A percentile compares a stretch with the other conserved stretches of the same genome.
phyloP scores from a whole-genome alignment of 2,113 vertebrate species.

The Amazona guildingii region DNA sequence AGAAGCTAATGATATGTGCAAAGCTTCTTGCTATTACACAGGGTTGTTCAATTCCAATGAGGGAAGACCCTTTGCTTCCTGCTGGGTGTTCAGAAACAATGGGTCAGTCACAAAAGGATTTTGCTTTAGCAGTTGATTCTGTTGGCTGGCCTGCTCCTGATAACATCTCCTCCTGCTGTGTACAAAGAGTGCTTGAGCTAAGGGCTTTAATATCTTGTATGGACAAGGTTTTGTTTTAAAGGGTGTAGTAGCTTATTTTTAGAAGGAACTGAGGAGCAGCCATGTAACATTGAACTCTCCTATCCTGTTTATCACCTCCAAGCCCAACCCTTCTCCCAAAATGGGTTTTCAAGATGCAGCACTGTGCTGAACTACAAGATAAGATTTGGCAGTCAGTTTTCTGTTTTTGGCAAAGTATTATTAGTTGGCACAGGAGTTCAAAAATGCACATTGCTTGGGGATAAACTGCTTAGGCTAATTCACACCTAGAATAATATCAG shows the following conservation, averaged over 20 bases:
- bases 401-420: not conserved
- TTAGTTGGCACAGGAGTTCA: not conserved
- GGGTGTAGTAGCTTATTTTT: slow-evolving; percentile 54
- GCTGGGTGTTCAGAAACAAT: slow-evolving; percentile 33
- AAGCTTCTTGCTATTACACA: slow-evolving; percentile 8
- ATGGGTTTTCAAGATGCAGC: slow-evolving; percentile 45
- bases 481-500: slow-evolving; percentile 8
- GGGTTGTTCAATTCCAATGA: not conserved
- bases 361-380: not conserved
- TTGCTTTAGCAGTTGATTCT: slow-evolving; percentile 49
- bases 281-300: slow-evolving; percentile 22
- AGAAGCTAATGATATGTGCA: slow-evolving; percentile 5
- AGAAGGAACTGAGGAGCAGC: slow-evolving; percentile 34
- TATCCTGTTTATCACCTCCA: slow-evolving; percentile 52
- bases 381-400: not conserved
- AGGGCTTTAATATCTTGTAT: not conserved
- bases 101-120: slow-evolving; percentile 16
- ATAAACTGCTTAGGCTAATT: slow-evolving; percentile 15
- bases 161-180: slow-evolving; percentile 44
- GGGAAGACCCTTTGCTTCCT: slow-evolving; percentile 17
- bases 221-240: slow-evolving; percentile 32
- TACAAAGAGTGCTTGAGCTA: slow-evolving; percentile 40
- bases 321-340: slow-evolving; percentile 1
- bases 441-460: not conserved
- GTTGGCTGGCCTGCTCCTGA: slow-evolving; percentile 24